Evolutionary conservation across 2,888 invertebrate species (phyloP), one percentile per base, ranked within the genome.

Genomic region (Helicoverpa assulta): DNA sequence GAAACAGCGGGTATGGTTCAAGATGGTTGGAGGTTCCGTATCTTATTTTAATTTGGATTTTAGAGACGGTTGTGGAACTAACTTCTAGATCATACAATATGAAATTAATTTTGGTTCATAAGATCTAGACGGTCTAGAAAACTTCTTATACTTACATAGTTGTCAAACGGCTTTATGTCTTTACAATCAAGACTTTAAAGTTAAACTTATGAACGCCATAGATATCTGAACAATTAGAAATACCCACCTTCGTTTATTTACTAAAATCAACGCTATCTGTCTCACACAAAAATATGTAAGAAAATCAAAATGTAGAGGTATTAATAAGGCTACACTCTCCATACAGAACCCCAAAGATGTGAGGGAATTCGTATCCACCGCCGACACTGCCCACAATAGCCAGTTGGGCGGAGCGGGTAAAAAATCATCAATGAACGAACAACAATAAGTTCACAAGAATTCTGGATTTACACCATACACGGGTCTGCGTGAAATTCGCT

Each of bases 401-500:
- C 52, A 78, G 78, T 82, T 85, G 87, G 91, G 92, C 88, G 90
- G 89, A 84, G 86, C 82, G 84, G 70, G 61, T 71, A 81, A 91
- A 92, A 92, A 93, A 90, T 75, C 85, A 88, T 93, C 90, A 93
- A 93, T 93, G 93, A 91, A 91, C 76, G 70, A 54, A 62, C 76
- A 80, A 90, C 88, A 90, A 91, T 86, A 84, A 67, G 52, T 76
- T 93, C 89, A 89, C 82, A 70, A 85, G 90, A 92, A 89, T 85
- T 86, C 87, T 77, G 85, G 84, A 78, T 71, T 77, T 84, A 86
- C 83, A 86, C 82, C 80, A 83, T 78, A 82, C 88, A 88, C 88
- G 87, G 83, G 26, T 40, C 85, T 78, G 85, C 88, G 85, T 91
- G 88, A 90, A 92, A 91, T 92, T 90, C 86, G 91, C 89, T 87